A percentile compares a stretch with the other conserved stretches of the same genome.
phyloP scores from a whole-genome alignment of 2,797 vertebrate genomes.

The Amblyraja radiata region DNA sequence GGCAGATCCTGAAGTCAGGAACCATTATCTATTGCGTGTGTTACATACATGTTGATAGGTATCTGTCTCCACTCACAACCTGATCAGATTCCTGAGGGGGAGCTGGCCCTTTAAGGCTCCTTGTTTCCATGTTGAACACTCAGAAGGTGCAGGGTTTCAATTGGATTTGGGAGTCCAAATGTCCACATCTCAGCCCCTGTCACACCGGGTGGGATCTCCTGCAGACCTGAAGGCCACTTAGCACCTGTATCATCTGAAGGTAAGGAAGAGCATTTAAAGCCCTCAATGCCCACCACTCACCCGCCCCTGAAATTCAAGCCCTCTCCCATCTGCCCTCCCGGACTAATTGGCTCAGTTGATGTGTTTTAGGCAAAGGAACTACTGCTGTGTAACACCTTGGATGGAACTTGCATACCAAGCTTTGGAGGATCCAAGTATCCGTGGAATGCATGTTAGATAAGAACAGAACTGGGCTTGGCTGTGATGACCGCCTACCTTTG shows the following conservation, averaged over 20 bases:
- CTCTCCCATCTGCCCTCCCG: not conserved
- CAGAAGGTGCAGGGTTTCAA: not conserved
- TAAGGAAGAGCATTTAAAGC: not conserved
- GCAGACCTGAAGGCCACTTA: not conserved
- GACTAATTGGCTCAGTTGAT: not conserved
- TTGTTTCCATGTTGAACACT: not conserved
- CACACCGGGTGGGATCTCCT: not conserved
- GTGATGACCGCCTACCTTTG: not conserved
- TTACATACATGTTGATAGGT: not conserved
- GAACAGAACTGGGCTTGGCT: conserved; percentile 18
- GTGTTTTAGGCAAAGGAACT: not conserved
- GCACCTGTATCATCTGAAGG: not conserved
- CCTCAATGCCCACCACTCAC: not conserved
- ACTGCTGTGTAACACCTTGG: not conserved
- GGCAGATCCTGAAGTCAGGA: not conserved
- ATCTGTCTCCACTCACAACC: not conserved
- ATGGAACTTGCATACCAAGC: not conserved
- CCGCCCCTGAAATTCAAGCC: not conserved
- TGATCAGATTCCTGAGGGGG: not conserved
- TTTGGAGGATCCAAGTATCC: not conserved
- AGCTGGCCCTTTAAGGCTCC: not conserved
- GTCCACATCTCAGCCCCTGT: too few relatives aligned
- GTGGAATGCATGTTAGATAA: conserved; percentile 12
- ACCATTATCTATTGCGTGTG: not conserved
- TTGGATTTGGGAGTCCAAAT: not conserved